Evolutionary conservation across 2,888 invertebrate species (phyloP), one percentile per base, ranked within the genome.

Genomic region (Caenorhabditis auriculariae): DNA sequence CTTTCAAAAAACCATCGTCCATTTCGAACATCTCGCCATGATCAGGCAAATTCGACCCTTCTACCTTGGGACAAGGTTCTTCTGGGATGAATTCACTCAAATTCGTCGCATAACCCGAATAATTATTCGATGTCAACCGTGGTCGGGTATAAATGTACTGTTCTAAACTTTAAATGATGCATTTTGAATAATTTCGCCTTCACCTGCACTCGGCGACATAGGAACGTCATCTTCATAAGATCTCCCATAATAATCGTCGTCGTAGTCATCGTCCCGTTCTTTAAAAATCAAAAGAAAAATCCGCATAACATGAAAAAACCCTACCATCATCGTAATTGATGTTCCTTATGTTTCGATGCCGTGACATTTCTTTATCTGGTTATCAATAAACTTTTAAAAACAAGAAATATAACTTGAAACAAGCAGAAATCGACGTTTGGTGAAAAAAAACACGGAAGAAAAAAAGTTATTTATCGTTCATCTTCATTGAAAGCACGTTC

Each of bases 261-360:
- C 75, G 41, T 75, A 65, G 38, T 78, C 76, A 35, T 73, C 67
- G 35, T 72, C 74, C 29, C 58, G 35, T 47, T 69, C 75, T 72
- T 17, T 59, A 60, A 45, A 58, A 63, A 41, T 45, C 24, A 27
- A 41, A n/a, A 46, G n/a, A 47, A 37, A 39, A 43, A 19, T 24
- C 15, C 23, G 3, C 24, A 21, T 37, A 23, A 39, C 38, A 17
- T 27, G 28, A 48, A 42, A 38, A 27, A 17, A 9, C 24, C 45
- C 46, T 49, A 75, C 76, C 76, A 46, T 77, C 77, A 26, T 74
- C 72, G 29, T 74, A 58, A 52, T 75, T 66, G 50, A 77, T 52
- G 29, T 77, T 77, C 15, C 70, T 55, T 23, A 76, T 56, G 52
- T 62, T 69, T 21, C 77, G 60, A 39, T 76, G 77, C 23, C 77